A percentile compares a stretch with the other conserved stretches of the same genome.
Evolutionary conservation across 1,140 invertebrate species (phyloP).

Genomic region (Asbolus verrucosus): DNA sequence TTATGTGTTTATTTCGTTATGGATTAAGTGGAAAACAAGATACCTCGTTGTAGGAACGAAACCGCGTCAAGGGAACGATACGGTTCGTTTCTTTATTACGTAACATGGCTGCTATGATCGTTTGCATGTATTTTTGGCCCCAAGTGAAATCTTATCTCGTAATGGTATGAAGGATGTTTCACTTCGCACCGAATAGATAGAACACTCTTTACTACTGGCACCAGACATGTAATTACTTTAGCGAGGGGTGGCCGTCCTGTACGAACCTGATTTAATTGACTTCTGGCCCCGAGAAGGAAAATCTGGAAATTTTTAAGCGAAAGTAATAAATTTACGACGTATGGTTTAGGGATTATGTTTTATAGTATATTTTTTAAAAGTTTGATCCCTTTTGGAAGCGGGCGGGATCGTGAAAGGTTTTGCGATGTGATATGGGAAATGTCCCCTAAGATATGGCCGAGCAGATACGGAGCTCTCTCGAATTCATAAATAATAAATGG

Average conservation of each 20-base stretch:
- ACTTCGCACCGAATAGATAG: conserved; percentile 40
- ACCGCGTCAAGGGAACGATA: conserved; percentile 49
- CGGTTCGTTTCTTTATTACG: conserved; percentile 50
- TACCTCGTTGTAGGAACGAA: conserved; percentile 34
- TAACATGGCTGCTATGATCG: conserved; percentile 44
- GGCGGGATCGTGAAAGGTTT: conserved; percentile 45
- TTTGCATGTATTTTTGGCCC: conserved; percentile 47
- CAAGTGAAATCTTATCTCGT: conserved; percentile 50
- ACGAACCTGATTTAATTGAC: conserved; percentile 30
- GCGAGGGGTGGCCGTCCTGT: background rate
- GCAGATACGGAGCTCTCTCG: conserved; percentile 41
- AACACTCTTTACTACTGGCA: conserved; percentile 8
- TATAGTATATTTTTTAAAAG: conserved; percentile 50
- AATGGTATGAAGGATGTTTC: conserved; percentile 47
- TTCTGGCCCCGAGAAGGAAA: background rate
- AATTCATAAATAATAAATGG: conserved; percentile 53
- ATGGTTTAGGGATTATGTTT: conserved; percentile 51
- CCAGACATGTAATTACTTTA: conserved; percentile 24
- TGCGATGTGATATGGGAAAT: conserved; percentile 51
- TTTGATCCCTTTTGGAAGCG: conserved; percentile 47
- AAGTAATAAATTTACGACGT: conserved; percentile 47
- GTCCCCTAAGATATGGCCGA: conserved; percentile 46
- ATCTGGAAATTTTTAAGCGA: background rate
- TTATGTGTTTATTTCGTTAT: conserved; percentile 45
- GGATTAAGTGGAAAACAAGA: conserved; percentile 48